phyloP scores from a whole-genome alignment of 2,888 invertebrate genomes.

The Hyppa rectilinea region DNA sequence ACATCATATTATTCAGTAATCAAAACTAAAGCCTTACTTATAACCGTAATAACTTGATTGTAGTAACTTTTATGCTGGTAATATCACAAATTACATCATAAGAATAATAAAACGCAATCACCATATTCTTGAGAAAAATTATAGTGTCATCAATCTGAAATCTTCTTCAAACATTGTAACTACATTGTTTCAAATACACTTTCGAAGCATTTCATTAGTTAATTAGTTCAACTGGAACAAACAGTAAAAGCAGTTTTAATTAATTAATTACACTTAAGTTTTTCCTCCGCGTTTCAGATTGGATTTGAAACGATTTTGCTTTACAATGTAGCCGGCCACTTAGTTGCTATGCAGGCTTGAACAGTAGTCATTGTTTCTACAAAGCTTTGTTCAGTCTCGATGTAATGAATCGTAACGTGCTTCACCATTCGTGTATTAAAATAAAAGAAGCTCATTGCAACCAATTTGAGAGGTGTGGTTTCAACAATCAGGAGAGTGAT shows the following conservation, averaged over 20 bases:
- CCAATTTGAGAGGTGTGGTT: conserved; percentile 53
- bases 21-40: neutral
- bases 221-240: conserved; percentile 28
- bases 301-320: conserved; percentile 35
- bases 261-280: conserved; percentile 27
- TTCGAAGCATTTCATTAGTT: conserved; percentile 10
- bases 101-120: neutral
- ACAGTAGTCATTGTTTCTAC: conserved; percentile 31
- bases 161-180: conserved; percentile 9
- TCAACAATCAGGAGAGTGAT: conserved; percentile 51
- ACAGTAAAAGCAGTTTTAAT: conserved; percentile 33
- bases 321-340: conserved; percentile 18
- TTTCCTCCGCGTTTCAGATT: conserved; percentile 30
- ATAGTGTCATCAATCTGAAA: neutral
- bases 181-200: conserved; percentile 5
- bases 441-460: conserved; percentile 40
- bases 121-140: neutral
- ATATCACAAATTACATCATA: conserved; percentile 8
- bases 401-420: conserved; percentile 39
- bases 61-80: neutral
- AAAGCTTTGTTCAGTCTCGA: conserved; percentile 30
- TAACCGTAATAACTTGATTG: neutral
- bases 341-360: conserved; percentile 7
- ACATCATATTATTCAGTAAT: neutral
- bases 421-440: conserved; percentile 36